Conservation (phyloP, 1,140 invertebrate genomes). For the Drosophila melanogaster region Release_6_plus_ISO1_MT NT_037436.4:9831001-9831500, state of each 20-base stretch:
- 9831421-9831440: slow-evolving; percentile 74
- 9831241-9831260: slow-evolving; percentile 7
- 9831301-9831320: slow-evolving; percentile 30
- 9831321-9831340: slow-evolving; percentile 75
- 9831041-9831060: slow-evolving; percentile 37
- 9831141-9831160: slow-evolving; percentile 57
- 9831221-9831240: slow-evolving; percentile 37
- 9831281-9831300: slow-evolving; percentile 32
- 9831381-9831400: slow-evolving; percentile 25
- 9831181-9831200: slow-evolving; percentile 68
- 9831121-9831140: slow-evolving; percentile 31
- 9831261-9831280: neutral
- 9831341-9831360: slow-evolving; percentile 63
- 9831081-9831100: slow-evolving; percentile 19
- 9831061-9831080: slow-evolving; percentile 16
- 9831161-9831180: slow-evolving; percentile 79
- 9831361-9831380: slow-evolving; percentile 45
- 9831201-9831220: slow-evolving; percentile 44
- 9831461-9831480: slow-evolving; percentile 52
- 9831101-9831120: slow-evolving; percentile 55
- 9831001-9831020: slow-evolving; percentile 82
- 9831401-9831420: slow-evolving; percentile 15
- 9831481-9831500: slow-evolving; percentile 47
- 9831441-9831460: slow-evolving; percentile 52
- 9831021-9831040: slow-evolving; percentile 52